Base-by-base conservation (phyloP, 2,888 invertebrate species). In the Spilosoma lubricipeda region DNA sequence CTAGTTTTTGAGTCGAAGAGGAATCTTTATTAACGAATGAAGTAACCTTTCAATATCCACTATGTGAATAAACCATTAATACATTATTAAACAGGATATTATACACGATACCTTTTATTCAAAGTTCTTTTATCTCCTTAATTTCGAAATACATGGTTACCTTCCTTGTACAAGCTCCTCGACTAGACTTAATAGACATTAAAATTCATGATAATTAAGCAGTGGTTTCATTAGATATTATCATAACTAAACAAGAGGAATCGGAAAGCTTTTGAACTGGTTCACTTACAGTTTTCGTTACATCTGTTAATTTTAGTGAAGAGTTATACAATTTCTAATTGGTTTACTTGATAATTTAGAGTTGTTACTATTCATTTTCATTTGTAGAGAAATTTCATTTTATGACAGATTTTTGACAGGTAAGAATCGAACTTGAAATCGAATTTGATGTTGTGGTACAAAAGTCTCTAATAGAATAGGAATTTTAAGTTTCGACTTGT, bases 141-240 rank as follows among this genome's bases (percentile, higher is more conserved):
- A 36, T 1, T 39, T 45, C 3, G 1, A 33, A 39, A 67, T 18
- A 33, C 13, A n/a, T 67, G 42, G 56, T 42, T 39, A 42, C 67
- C 42, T 30, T 59, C 59, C 52, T 11, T 52, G 11, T 36, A 71
- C 71, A 56, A 36, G 36, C 30, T 59, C 20, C 59, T 67, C 13
- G 30, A 67, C 72, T 72, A 66, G 63, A 63, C 45, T 63, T 27
- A 64, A 68, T 36, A 72, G 11, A 66, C 70, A 74, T 74, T 70
- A 74, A 74, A 74, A 74, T 74, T 74, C 67, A 74, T 74, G 59
- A 45, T 74, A 71, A 74, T 74, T 59, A 71, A 63, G 52, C 74
- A 59, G 63, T 71, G 73, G 65, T 70, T 70, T 52, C 67, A 67
- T 45, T 48, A 63, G 70, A 71, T 67, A 71, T 74, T 74, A 68